These are phyloP conservation scores for Drosophila eugracilis DNA, from an alignment of 1,140 invertebrate species.

Conservation along the genomic window DNA sequence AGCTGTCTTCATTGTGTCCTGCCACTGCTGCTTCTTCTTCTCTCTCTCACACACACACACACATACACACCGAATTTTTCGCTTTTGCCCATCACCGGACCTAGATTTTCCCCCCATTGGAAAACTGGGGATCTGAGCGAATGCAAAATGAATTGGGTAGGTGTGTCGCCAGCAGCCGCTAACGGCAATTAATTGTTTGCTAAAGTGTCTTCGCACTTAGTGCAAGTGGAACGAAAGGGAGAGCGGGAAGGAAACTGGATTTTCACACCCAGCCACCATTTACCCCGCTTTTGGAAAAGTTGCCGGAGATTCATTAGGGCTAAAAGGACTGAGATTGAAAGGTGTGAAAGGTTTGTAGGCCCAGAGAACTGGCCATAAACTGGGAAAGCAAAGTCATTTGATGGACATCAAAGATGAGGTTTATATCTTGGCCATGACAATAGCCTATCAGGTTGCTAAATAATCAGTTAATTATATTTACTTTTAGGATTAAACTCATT, in stretches of 20 bases:
- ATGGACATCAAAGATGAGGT: constrained; percentile 12
- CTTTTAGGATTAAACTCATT: too few species aligned
- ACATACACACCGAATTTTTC: constrained; percentile 7
- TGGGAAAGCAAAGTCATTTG: constrained; percentile 1
- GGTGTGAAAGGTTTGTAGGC: constrained; percentile 18
- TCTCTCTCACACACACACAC: too few species aligned
- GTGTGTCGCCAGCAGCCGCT: constrained; percentile 77
- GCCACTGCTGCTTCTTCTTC: neutral
- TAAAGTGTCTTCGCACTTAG: constrained; percentile 60
- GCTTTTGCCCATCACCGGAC: constrained; percentile 20
- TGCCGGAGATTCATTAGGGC: constrained; percentile 34
- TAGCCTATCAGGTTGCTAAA: neutral
- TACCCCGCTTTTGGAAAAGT: constrained; percentile 2
- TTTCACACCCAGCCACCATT: neutral
- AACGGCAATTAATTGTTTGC: constrained; percentile 77
- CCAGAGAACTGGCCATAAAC: constrained; percentile 19
- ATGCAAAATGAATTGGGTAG: constrained; percentile 76
- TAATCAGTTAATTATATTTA: neutral
- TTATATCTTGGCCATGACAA: constrained; percentile 1
- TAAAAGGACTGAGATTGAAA: constrained; percentile 42
- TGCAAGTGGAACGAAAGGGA: constrained; percentile 25
- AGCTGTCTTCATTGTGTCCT: constrained; percentile 67
- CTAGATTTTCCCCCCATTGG: constrained; percentile 25
- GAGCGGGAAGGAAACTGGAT: neutral
- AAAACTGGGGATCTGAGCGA: constrained; percentile 32